Base-by-base conservation (phyloP, 2,113 vertebrate genomes). In the Uropsilus gracilis region DNA sequence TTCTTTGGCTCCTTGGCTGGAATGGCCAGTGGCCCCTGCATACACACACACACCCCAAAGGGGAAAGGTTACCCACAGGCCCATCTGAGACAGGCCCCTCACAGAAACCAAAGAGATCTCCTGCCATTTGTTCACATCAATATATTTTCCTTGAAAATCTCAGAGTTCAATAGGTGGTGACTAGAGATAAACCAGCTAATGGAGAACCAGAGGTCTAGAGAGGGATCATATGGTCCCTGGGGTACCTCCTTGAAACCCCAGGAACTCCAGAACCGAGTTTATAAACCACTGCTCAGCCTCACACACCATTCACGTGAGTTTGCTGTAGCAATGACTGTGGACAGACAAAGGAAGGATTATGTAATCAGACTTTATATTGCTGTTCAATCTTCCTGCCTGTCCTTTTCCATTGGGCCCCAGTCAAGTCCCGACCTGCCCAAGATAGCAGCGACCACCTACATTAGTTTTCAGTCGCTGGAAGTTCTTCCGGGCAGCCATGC, bases 401-500 rank as follows among this genome's bases (percentile, higher is more conserved):
- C 26, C 5, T 39, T 17, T 3, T 8, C 28, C 5, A 13, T 3
- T 37, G 22, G 84, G 34, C 12, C 76, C 34, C 50, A 8, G 22
- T 17, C 64, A 61, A 61, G 11, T 8, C 28, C 66, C 59, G 32
- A 57, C 46, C 22, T n/a, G 20, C 44, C 55, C 22, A 0, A 22
- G 50, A 46, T 0, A 3, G n/a, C 24, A 2, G 50, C 10, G 42
- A 57, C 59, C 82, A 75, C 96, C 28, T 97, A 99, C 99, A 75
- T 98, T 96, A 94, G 73, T 97, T 96, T 98, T 99, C 89, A 94
- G 98, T 92, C 93, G 98, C 37, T 28, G 89, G 61, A 98, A 97
- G 18, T 64, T 91, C 14, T 48, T 98, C 42, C 99, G 98, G 16
- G 98, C 98, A 39, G 99, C 86, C 98, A 98, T 97, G 13, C 99